These are phyloP conservation scores for Dissostichus mawsoni DNA, from an alignment of 2,113 vertebrate genomes.

Conservation along the genomic window DNA sequence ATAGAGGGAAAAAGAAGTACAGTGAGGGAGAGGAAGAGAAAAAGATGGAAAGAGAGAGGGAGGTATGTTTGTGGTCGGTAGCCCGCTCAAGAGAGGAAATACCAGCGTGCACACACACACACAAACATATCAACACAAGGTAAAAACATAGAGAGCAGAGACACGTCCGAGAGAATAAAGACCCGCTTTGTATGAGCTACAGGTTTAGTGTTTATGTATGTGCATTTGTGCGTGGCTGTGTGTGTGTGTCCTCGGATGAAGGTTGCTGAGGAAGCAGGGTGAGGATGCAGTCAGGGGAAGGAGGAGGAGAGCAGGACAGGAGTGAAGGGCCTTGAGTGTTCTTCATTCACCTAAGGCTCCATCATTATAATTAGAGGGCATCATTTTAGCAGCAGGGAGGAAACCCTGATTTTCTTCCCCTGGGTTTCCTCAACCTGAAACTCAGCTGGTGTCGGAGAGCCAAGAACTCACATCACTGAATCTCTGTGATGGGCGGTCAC, in stretches of 20 bases:
- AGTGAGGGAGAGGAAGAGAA: slow-evolving; percentile 75
- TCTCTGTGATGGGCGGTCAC: slow-evolving; percentile 38
- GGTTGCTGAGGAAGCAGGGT: slow-evolving; percentile 80
- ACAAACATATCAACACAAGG: no score
- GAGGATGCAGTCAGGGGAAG: slow-evolving; percentile 74
- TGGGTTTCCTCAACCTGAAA: slow-evolving; percentile 61
- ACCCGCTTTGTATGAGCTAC: slow-evolving; percentile 79
- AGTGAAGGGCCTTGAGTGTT: slow-evolving; percentile 76
- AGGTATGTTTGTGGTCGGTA: slow-evolving; percentile 88
- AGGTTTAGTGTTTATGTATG: slow-evolving; percentile 74
- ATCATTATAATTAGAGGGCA: slow-evolving; percentile 73
- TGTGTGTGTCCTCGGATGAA: slow-evolving; percentile 69
- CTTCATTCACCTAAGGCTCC: slow-evolving; percentile 73
- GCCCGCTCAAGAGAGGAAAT: slow-evolving; percentile 79
- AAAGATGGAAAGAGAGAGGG: slow-evolving; percentile 77
- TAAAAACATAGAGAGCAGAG: slow-evolving; percentile 78
- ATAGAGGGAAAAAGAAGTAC: slow-evolving; percentile 54
- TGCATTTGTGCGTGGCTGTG: slow-evolving; percentile 55
- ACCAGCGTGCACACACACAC: slow-evolving; percentile 64
- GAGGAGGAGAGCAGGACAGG: slow-evolving; percentile 55
- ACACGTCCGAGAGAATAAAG: slow-evolving; percentile 79
- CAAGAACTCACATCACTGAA: slow-evolving; percentile 50
- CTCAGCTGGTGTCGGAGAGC: slow-evolving; percentile 48
- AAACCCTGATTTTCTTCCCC: slow-evolving; percentile 62
- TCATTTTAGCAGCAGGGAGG: slow-evolving; percentile 74